phyloP scores from a whole-genome alignment of 2,888 invertebrate genomes.

The Tuta absoluta region DNA sequence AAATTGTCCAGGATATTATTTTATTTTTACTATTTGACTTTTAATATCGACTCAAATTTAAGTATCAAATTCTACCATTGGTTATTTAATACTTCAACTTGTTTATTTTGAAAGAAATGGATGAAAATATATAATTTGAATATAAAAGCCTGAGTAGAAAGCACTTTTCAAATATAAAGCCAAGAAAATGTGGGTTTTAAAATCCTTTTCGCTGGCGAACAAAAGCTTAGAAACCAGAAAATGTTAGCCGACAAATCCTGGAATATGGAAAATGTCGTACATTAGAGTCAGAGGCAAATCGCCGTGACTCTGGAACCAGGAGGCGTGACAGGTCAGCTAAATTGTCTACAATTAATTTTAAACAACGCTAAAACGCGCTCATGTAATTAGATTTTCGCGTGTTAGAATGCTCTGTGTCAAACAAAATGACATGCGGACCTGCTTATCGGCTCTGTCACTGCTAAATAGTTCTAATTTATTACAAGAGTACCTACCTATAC shows the following conservation, averaged over 20 bases:
- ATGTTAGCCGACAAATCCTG: too few relatives aligned
- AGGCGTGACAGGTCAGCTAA: conserved; percentile 15
- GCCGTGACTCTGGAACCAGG: not conserved
- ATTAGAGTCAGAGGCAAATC: conserved; percentile 1
- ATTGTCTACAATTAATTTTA: conserved; percentile 17
- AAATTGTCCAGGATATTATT: too few relatives aligned
- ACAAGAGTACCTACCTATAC: too few relatives aligned
- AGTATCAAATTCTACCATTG: not conserved
- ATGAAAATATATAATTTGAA: too few relatives aligned
- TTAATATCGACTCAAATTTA: not conserved
- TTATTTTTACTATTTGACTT: too few relatives aligned
- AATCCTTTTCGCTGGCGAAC: not conserved
- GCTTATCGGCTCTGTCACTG: conserved; percentile 11
- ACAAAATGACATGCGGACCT: conserved; percentile 14
- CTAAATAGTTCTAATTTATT: not conserved
- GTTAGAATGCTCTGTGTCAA: conserved; percentile 7
- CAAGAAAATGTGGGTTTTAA: conserved; percentile 1
- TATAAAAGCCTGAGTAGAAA: not conserved
- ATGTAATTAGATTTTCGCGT: conserved; percentile 22
- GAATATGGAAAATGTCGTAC: too few relatives aligned
- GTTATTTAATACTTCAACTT: not conserved
- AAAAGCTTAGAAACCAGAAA: conserved; percentile 8
- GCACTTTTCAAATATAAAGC: not conserved
- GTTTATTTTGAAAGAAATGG: too few relatives aligned
- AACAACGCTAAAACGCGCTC: not conserved